Evolutionary conservation across 2,113 vertebrate genomes (phyloP), one percentile per base, ranked within the genome.

Genomic region (Verasper variegatus): DNA sequence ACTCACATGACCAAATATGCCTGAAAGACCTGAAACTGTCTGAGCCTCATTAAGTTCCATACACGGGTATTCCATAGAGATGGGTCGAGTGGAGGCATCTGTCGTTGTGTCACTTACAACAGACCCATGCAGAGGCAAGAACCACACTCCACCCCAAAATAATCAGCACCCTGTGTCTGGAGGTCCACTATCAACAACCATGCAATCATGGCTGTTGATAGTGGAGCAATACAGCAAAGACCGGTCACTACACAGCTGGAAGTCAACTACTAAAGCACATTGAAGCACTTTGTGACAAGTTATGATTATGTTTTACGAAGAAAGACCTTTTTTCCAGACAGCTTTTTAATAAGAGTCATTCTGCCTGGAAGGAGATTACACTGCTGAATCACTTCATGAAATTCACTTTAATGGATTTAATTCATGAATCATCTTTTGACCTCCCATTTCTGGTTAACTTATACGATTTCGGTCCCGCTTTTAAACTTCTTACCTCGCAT

Each of bases 141-240:
- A 78, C 83, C 78, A 65, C 84, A 78, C 83, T 83, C 83, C 87
- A 80, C 88, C 87, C 86, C 75, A 67, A 86, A 80, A 86, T 89
- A 90, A 91, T 90, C 84, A 91, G 86, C 76, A 88, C 80, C 87
- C 37, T 86, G 77, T 76, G 86, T 83, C 71, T 91, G 80, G 21
- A 87, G 85, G 85, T 82, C 86, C 87, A 78, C 83, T 65, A 89
- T 85, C 89, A 82, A 89, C 86, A 89, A 84, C 68, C 91, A 60
- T 90, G 82, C 85, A 86, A 91, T 92, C 88, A 91, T 88, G 79
- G 61, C 17, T 63, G 61, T 63, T 63, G 61, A 63, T 63, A 24
- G 61, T 45, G 37, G 84, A 79, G 89, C 82, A 88, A 81, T 81
- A 69, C 78, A 72, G 80, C 61, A 27, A 54, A 54, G 9, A 78